Base-by-base conservation (phyloP, 2,113 vertebrate genomes). In the Oncorhynchus gorbuscha region DNA sequence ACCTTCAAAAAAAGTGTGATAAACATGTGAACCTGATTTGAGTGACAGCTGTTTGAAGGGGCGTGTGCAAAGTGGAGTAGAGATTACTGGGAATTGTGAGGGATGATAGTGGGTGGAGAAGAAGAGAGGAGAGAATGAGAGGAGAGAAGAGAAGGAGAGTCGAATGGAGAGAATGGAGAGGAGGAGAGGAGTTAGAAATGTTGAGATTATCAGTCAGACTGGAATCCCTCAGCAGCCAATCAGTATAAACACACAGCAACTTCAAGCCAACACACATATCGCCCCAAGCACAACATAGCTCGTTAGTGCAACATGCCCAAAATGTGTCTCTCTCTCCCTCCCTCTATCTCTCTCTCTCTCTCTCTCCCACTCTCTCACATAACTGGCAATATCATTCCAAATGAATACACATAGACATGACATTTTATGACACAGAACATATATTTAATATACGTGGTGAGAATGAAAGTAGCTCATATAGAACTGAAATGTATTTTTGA, bases 261-360 rank as follows among this genome's bases (percentile, higher is more conserved):
- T 69, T 73, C 61, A 22, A n/a, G 20, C n/a, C 22, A 69, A 45
- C 39, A 55, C 72, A 89, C 85, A 92, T 82, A 80, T 83, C 22
- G 87, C 91, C 90, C 72, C 81, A 55, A 89, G 89, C 89, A 90
- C 88, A 88, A 89, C 89, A 89, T 88, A 91, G 89, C 89, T 92
- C 88, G 86, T 92, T 91, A 90, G 89, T 85, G 87, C 74, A 83
- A 87, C 88, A 87, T 75, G 84, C 86, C 83, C 71, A 73, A 85
- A 87, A 90, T 82, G 83, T 87, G 86, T 90, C 71, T 45, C 39
- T 90, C 71, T 45, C 39, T 45, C 39, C 2, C 39, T 45, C 39
- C 8, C 39, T 45, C 9, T 3, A 9, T 45, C 39, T 11, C 39
- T 11, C 81, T 55, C 39, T 11, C 39, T 11, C 81, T 55, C 51